Conservation (phyloP, 53 echinoderm and acorn worm genomes). For the Echinometra lucunter region DNA sequence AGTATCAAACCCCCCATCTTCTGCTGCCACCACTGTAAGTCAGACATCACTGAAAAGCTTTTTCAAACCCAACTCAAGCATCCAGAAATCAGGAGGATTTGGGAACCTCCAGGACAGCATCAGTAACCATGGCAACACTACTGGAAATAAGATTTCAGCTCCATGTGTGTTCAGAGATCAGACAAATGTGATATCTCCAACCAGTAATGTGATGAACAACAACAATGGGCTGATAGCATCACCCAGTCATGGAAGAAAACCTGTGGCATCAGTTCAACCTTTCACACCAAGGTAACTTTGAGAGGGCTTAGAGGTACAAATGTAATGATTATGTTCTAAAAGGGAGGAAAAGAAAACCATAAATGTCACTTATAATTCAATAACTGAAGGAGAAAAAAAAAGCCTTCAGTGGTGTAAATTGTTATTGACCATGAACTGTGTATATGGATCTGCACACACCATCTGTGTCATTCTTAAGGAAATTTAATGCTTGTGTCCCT, state of each 20-base stretch:
- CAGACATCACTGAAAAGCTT: constrained; percentile 54
- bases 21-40: neutral
- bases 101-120: neutral
- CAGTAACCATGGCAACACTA: neutral
- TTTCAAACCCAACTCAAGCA: constrained; percentile 36
- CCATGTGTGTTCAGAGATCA: constrained; percentile 15
- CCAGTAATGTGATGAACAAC: neutral
- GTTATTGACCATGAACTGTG: too few relatives aligned
- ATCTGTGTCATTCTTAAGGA: too few relatives aligned
- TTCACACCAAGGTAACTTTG: constrained; percentile 57
- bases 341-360: too few relatives aligned
- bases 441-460: too few relatives aligned
- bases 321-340: too few relatives aligned
- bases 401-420: too few relatives aligned
- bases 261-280: constrained; percentile 58
- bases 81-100: neutral
- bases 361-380: too few relatives aligned
- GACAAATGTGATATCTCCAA: neutral
- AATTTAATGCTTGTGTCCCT: too few relatives aligned
- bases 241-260: constrained; percentile 37
- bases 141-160: neutral
- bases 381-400: too few relatives aligned
- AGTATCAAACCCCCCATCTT: neutral
- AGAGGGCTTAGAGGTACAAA: too few relatives aligned
- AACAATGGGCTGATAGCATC: neutral